Evolutionary conservation across 2,113 vertebrate species (phyloP).

Genomic region (Erythrocercus mccallii): DNA sequence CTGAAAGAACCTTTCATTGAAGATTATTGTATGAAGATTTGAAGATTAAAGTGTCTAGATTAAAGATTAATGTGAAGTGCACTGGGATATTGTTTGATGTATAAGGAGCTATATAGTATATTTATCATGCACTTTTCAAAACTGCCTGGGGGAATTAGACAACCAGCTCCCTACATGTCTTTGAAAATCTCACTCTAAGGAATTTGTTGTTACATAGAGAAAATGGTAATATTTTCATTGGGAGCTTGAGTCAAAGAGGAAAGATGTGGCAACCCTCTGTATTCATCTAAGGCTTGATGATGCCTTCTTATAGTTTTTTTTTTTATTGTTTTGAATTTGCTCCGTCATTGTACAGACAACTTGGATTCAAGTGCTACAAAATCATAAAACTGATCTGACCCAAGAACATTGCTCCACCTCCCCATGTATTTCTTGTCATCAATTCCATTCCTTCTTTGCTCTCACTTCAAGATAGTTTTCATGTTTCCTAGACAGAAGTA

Average conservation of each 20-base stretch:
- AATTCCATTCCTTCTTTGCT: not conserved
- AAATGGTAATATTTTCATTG: not conserved
- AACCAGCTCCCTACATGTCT: not conserved
- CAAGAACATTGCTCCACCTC: not conserved
- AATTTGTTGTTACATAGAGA: not conserved
- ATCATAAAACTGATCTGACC: not conserved
- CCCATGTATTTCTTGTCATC: not conserved
- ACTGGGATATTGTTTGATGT: slow-evolving; percentile 49
- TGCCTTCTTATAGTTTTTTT: not conserved
- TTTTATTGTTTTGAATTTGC: not conserved
- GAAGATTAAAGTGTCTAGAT: slow-evolving; percentile 60
- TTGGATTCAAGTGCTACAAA: not conserved
- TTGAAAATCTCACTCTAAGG: slow-evolving; percentile 29
- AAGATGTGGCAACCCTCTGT: not conserved
- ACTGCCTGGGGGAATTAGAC: slow-evolving; percentile 12
- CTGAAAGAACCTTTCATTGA: slow-evolving; percentile 34
- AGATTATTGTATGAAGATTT: slow-evolving; percentile 46
- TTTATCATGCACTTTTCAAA: slow-evolving; percentile 36
- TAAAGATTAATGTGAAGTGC: slow-evolving; percentile 57
- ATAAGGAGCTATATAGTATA: slow-evolving; percentile 28
- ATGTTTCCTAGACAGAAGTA: not conserved
- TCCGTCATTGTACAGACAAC: not conserved
- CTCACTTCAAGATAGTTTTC: not conserved
- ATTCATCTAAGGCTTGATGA: not conserved
- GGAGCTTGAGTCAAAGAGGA: not conserved